Conservation (phyloP, 2,888 invertebrate species). For the Pasiphila rectangulata region DNA sequence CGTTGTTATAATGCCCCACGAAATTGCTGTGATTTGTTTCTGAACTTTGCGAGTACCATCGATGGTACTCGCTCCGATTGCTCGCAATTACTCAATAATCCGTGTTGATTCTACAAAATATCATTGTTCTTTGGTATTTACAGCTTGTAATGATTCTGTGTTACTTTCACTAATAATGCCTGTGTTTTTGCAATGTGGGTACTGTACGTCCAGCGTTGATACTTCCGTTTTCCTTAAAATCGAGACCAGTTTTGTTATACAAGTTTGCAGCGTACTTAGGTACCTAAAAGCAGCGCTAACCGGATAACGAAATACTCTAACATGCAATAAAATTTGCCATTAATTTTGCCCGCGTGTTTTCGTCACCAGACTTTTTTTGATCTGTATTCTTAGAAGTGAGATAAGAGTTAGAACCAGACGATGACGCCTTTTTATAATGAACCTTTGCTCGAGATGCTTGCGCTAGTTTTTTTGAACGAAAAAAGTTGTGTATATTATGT, state of each 20-base stretch:
- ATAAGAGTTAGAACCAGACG: constrained; percentile 49
- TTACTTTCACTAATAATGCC: constrained; percentile 41
- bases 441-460: constrained; percentile 46
- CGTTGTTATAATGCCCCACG: constrained; percentile 64
- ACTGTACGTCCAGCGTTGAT: neutral
- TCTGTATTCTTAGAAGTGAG: constrained; percentile 54
- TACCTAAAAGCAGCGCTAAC: neutral
- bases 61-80: constrained; percentile 49
- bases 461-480: constrained; percentile 40
- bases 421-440: constrained; percentile 52
- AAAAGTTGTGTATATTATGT: constrained; percentile 47
- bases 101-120: constrained; percentile 63
- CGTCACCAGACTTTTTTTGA: constrained; percentile 50
- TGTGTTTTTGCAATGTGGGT: constrained; percentile 14
- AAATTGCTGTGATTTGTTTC: constrained; percentile 72
- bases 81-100: constrained; percentile 66
- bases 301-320: constrained; percentile 20
- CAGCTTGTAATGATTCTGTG: constrained; percentile 34
- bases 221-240: constrained; percentile 19
- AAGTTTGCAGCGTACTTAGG: neutral
- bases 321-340: constrained; percentile 36
- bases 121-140: constrained; percentile 35
- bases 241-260: constrained; percentile 8
- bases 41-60: constrained; percentile 58
- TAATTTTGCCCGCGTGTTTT: constrained; percentile 46